phyloP scores from a whole-genome alignment of 2,888 invertebrate genomes.

The Disparrhopalites patrizii region DNA sequence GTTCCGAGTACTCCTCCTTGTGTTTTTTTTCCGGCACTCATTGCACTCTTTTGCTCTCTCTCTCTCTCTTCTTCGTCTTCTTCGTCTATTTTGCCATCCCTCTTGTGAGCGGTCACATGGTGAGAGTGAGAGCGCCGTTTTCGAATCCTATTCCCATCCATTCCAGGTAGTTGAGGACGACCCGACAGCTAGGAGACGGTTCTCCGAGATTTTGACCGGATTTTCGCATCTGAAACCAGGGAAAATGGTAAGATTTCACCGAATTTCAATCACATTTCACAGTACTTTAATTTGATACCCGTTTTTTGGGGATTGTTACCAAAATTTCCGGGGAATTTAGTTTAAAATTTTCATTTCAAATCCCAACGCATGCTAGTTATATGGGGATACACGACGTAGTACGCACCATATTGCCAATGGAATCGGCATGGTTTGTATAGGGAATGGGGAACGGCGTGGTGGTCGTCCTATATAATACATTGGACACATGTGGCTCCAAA shows the following conservation, averaged over 20 bases:
- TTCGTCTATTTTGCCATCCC: not conserved
- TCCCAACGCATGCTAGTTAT: too few relatives aligned
- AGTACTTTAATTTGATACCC: too few relatives aligned
- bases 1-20: not conserved
- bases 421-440: too few relatives aligned
- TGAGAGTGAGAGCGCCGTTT: not conserved
- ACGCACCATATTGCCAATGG: too few relatives aligned
- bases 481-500: conserved; percentile 13
- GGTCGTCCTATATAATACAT: not conserved
- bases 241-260: conserved; percentile 4
- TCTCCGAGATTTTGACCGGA: not conserved
- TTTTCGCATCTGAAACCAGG: not conserved
- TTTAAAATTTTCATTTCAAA: not conserved
- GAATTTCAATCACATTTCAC: not conserved
- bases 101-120: not conserved
- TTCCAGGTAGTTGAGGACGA: not conserved
- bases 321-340: not conserved
- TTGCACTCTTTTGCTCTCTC: not conserved
- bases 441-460: conserved; percentile 9
- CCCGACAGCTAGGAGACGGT: too few relatives aligned
- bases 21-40: not conserved
- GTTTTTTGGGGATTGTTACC: not conserved
- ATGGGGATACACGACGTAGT: too few relatives aligned
- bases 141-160: not conserved
- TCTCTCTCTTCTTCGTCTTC: not conserved